Evolutionary conservation across 2,888 invertebrate genomes (phyloP).

Genomic region (Acutogordius australiensis): DNA sequence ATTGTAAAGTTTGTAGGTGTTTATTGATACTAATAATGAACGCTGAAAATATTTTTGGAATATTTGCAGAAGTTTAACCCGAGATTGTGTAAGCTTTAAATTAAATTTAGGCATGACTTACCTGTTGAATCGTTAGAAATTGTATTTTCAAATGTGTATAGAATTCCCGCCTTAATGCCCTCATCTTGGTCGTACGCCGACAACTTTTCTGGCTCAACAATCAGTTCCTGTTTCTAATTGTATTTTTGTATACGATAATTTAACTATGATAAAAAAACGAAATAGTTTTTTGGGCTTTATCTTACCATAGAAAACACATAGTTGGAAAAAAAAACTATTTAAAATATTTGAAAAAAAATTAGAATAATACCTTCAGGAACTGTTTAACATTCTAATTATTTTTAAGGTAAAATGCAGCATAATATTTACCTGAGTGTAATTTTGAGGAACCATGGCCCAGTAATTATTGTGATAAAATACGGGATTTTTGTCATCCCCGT

Average conservation of each 20-base stretch:
- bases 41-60: too few species aligned
- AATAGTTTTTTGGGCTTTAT: too few species aligned
- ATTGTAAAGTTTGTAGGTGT: too few species aligned
- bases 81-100: too few species aligned
- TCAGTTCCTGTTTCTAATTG: neutral
- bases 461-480: neutral
- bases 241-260: neutral
- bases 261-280: too few species aligned
- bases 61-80: too few species aligned
- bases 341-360: neutral
- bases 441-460: neutral
- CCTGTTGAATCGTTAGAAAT: neutral
- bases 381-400: too few species aligned
- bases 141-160: neutral
- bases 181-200: neutral
- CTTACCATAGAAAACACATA: too few species aligned
- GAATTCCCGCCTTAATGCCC: neutral
- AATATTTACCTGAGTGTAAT: constrained; percentile 1
- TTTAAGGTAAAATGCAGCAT: too few species aligned
- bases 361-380: too few species aligned
- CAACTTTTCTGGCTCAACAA: neutral
- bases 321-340: neutral
- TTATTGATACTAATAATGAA: too few species aligned
- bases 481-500: constrained; percentile 6
- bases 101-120: too few species aligned